Evolutionary conservation across 2,888 invertebrate genomes (phyloP).

Genomic region (Papilio gigon): DNA sequence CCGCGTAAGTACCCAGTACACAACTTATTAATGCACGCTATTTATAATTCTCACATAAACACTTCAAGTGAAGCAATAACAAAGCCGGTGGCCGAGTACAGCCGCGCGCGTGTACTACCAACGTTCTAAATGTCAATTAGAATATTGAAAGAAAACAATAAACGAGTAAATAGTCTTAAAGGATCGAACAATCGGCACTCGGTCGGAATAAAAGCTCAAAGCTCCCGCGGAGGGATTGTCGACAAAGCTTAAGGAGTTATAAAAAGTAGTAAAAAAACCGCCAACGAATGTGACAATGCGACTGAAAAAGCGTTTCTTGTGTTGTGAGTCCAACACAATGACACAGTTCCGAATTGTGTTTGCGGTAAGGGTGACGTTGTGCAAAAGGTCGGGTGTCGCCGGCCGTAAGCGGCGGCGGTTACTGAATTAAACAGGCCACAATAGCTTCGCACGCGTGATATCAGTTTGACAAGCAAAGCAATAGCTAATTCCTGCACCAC

Average conservation of each 20-base stretch:
- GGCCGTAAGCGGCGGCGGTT: constrained; percentile 13
- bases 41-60: background rate
- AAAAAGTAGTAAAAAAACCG: constrained; percentile 35
- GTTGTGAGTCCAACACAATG: constrained; percentile 55
- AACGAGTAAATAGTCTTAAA: constrained; percentile 20
- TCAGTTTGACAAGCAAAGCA: too few relatives aligned
- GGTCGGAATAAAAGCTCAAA: constrained; percentile 49
- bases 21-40: background rate
- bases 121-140: constrained; percentile 33
- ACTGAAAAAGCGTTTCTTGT: constrained; percentile 40
- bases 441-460: background rate
- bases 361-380: constrained; percentile 59
- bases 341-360: constrained; percentile 63
- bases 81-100: constrained; percentile 6
- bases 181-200: constrained; percentile 47
- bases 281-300: constrained; percentile 31
- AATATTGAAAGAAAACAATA: constrained; percentile 24
- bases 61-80: background rate
- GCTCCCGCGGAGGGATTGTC: constrained; percentile 43
- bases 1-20: background rate
- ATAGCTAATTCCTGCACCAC: too few relatives aligned
- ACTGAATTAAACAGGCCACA: background rate
- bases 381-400: constrained; percentile 42
- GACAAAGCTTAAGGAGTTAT: constrained; percentile 47
- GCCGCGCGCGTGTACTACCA: too few relatives aligned